Conservation (phyloP, 1,140 invertebrate species). For the Gryllus bimaculatus region DNA sequence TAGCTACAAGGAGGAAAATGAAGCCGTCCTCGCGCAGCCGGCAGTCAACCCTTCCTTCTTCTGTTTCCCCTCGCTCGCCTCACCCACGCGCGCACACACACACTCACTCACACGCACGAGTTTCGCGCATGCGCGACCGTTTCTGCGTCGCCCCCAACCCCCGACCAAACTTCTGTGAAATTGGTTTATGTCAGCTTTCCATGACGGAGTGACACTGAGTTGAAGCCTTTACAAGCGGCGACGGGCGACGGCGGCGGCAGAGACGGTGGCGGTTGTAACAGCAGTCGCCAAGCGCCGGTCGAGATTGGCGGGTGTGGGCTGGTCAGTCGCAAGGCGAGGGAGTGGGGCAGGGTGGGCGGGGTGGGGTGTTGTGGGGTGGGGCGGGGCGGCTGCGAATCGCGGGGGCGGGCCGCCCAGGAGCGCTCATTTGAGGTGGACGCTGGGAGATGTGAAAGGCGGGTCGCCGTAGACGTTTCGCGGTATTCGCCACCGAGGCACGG, state of each 20-base stretch:
- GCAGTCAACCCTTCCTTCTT: background rate
- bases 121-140: background rate
- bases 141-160: background rate
- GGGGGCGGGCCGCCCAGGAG: too few relatives aligned
- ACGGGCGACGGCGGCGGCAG: too few relatives aligned
- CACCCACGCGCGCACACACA: background rate
- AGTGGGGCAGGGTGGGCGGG: too few relatives aligned
- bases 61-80: background rate
- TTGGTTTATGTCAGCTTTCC: conserved; percentile 4
- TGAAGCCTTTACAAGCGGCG: conserved; percentile 2
- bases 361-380: too few relatives aligned
- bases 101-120: background rate
- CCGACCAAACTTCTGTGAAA: background rate
- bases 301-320: background rate
- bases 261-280: background rate
- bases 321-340: background rate
- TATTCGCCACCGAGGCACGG: too few relatives aligned
- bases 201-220: conserved; percentile 3
- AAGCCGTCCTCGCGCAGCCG: background rate
- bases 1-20: conserved; percentile 1
- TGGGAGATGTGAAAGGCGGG: too few relatives aligned
- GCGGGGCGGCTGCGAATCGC: too few relatives aligned
- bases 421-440: too few relatives aligned
- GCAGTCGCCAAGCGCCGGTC: too few relatives aligned
- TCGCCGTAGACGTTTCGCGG: too few relatives aligned